Percentiles rank a stretch among this genome's conserved stretches.
Conservation (phyloP, 2,797 vertebrate genomes). For the Leptatherina wallacei region DNA sequence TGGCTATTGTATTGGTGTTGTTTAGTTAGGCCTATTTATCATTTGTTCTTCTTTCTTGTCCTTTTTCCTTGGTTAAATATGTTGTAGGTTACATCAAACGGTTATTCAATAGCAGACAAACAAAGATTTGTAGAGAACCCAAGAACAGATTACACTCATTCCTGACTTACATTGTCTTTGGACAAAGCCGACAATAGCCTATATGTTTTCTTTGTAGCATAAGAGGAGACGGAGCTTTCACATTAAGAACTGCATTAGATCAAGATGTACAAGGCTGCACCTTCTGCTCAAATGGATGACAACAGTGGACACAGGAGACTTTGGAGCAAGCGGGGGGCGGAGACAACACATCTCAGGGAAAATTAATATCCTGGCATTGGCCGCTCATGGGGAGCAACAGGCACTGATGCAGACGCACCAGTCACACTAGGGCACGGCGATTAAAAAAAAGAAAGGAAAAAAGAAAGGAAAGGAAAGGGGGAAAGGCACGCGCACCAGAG, state of each 20-base stretch:
- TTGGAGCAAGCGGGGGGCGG: conserved; percentile 49
- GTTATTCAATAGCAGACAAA: conserved; percentile 27
- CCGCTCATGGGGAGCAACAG: conserved; percentile 71
- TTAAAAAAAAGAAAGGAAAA: conserved; percentile 19
- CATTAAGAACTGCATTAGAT: conserved; percentile 6
- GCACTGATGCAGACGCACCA: conserved; percentile 68
- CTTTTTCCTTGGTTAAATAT: too few species aligned
- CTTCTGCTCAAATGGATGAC: conserved; percentile 71
- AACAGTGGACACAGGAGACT: conserved; percentile 62
- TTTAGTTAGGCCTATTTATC: background rate
- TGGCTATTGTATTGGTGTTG: background rate
- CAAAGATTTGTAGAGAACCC: conserved; percentile 25
- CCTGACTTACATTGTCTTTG: conserved; percentile 31
- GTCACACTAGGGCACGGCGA: conserved; percentile 69
- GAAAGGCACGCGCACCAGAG: conserved; percentile 30
- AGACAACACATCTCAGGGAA: conserved; percentile 60
- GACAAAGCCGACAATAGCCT: background rate
- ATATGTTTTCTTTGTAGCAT: conserved; percentile 1
- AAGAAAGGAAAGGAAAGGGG: background rate
- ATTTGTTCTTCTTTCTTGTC: background rate
- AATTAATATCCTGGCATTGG: conserved; percentile 66
- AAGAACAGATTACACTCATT: conserved; percentile 12
- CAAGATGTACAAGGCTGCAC: conserved; percentile 43
- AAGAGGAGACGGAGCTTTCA: conserved; percentile 22
- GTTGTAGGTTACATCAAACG: conserved; percentile 16